These are phyloP conservation scores for Sinotaia quadrata DNA, from an alignment of 2,888 invertebrate species.

Conservation along the genomic window DNA sequence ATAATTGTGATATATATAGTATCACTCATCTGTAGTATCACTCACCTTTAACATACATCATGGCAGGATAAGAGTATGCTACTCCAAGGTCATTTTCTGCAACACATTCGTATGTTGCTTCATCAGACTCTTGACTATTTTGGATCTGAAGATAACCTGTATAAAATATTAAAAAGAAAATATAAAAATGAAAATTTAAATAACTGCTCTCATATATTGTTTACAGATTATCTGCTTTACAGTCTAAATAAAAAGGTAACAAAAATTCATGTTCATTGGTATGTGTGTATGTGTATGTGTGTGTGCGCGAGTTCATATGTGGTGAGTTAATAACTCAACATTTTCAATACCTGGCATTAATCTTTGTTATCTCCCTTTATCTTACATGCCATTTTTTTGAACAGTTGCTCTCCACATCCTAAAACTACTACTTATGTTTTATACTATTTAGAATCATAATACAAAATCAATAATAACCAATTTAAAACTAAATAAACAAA, in stretches of 20 bases:
- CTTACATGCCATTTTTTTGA: too few relatives aligned
- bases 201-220: neutral
- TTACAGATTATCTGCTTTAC: neutral
- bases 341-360: too few relatives aligned
- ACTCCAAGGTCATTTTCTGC: slow-evolving; percentile 94
- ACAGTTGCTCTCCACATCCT: too few relatives aligned
- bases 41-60: slow-evolving; percentile 93
- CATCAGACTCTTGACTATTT: slow-evolving; percentile 90
- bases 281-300: neutral
- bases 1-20: too few relatives aligned
- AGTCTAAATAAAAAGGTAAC: neutral
- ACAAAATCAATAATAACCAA: too few relatives aligned
- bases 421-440: too few relatives aligned
- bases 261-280: neutral
- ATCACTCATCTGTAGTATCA: neutral
- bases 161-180: slow-evolving; percentile 13
- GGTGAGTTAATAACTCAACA: too few relatives aligned
- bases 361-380: too few relatives aligned
- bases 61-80: slow-evolving; percentile 88
- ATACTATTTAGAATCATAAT: too few relatives aligned
- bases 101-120: slow-evolving; percentile 96
- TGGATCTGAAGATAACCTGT: slow-evolving; percentile 90
- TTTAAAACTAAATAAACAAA: too few relatives aligned
- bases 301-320: neutral
- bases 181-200: neutral